A percentile compares a stretch with the other conserved stretches of the same genome.
phyloP scores from a whole-genome alignment of 2,797 vertebrate species.

The Melanotaenia pygmaea region DNA sequence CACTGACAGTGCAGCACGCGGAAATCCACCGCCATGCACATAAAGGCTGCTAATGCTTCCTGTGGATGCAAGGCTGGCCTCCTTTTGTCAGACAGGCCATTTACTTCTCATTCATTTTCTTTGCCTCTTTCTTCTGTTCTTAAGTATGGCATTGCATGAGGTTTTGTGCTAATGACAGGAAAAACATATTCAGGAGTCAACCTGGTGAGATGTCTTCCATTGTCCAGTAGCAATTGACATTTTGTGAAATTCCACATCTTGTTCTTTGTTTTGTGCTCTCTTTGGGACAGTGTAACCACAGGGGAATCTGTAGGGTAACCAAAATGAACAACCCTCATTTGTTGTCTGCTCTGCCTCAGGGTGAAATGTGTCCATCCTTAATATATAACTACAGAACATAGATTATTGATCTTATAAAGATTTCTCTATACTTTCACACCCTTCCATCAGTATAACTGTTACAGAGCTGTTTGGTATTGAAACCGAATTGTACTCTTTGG shows the following conservation, averaged over 20 bases:
- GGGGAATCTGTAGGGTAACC: slow-evolving; percentile 35
- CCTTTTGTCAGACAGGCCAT: slow-evolving; percentile 71
- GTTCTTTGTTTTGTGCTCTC: slow-evolving; percentile 42
- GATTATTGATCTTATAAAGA: neutral
- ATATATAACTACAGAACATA: slow-evolving; percentile 20
- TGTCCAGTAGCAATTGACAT: slow-evolving; percentile 33
- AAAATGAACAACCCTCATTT: slow-evolving; percentile 50
- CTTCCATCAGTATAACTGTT: neutral
- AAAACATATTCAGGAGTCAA: slow-evolving; percentile 54
- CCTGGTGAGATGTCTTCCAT: slow-evolving; percentile 61
- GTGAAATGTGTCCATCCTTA: slow-evolving; percentile 36
- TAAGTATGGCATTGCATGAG: slow-evolving; percentile 65
- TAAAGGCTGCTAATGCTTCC: slow-evolving; percentile 77
- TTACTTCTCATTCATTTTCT: slow-evolving; percentile 70
- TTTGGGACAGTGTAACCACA: slow-evolving; percentile 44
- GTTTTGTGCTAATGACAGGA: slow-evolving; percentile 63
- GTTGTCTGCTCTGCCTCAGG: slow-evolving; percentile 74
- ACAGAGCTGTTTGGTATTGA: slow-evolving; percentile 12
- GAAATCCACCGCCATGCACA: slow-evolving; percentile 75
- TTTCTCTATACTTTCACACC: neutral
- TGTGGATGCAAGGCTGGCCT: slow-evolving; percentile 67
- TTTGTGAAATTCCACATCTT: slow-evolving; percentile 57
- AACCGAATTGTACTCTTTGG: slow-evolving; percentile 35
- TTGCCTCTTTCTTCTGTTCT: slow-evolving; percentile 56
- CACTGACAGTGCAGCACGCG: slow-evolving; percentile 73